Conservation (phyloP, 2,888 invertebrate genomes). For the Macrophya annulata region DNA sequence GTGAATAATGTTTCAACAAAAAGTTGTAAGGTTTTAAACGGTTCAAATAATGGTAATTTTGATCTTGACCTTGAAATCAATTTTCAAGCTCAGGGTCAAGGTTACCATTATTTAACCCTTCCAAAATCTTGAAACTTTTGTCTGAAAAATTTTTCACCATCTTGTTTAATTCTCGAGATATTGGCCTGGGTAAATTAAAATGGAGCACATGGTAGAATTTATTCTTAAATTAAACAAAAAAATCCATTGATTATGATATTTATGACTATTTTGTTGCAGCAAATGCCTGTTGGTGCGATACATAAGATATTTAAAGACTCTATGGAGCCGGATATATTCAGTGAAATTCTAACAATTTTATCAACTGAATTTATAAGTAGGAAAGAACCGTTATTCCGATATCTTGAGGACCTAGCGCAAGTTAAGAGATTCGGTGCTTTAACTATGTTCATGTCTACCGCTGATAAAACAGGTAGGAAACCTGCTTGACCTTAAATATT, state of each 20-base stretch:
- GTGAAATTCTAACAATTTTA: slow-evolving; percentile 82
- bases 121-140: too few species aligned
- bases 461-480: slow-evolving; percentile 83
- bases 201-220: too few species aligned
- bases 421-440: slow-evolving; percentile 86
- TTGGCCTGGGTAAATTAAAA: too few species aligned
- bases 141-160: too few species aligned
- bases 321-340: slow-evolving; percentile 84
- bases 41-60: too few species aligned
- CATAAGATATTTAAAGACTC: slow-evolving; percentile 86
- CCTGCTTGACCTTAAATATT: slow-evolving; percentile 28
- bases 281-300: slow-evolving; percentile 82
- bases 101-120: too few species aligned
- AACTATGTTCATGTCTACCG: slow-evolving; percentile 83
- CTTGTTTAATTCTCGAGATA: too few species aligned
- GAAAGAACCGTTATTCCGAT: slow-evolving; percentile 79
- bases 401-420: slow-evolving; percentile 81
- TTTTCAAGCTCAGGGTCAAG: too few species aligned
- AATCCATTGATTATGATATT: slow-evolving; percentile 1
- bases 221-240: neutral
- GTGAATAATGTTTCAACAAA: too few species aligned
- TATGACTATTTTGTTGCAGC: slow-evolving; percentile 76
- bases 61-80: too few species aligned
- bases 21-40: too few species aligned
- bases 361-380: slow-evolving; percentile 79